A percentile compares a stretch with the other conserved stretches of the same genome.
Conservation (phyloP, 1,140 invertebrate species). For the Eriocheir sinensis region DNA sequence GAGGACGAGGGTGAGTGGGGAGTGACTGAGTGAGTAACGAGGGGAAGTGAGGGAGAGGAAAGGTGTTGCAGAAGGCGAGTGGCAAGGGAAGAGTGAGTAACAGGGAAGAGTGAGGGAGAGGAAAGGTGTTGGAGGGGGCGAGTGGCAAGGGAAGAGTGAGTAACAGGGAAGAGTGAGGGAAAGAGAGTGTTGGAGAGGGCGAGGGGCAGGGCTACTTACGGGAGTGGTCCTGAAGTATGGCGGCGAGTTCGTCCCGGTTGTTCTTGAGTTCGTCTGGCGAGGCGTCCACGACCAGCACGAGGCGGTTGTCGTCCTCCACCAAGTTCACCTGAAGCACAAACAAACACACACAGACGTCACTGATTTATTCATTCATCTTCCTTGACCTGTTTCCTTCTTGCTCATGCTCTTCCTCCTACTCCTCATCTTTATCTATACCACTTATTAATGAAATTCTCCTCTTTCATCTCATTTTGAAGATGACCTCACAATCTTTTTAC, state of each 20-base stretch:
- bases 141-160: neutral
- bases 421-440: neutral
- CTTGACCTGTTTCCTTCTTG: neutral
- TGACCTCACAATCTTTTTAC: neutral
- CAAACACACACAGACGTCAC: too few relatives aligned
- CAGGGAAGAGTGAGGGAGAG: neutral
- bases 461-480: neutral
- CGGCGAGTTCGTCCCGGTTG: slow-evolving; percentile 47
- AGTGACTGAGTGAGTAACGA: too few relatives aligned
- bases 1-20: too few relatives aligned
- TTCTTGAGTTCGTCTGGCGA: slow-evolving; percentile 47
- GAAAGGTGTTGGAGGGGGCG: neutral
- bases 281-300: slow-evolving; percentile 64
- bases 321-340: slow-evolving; percentile 68
- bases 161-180: neutral
- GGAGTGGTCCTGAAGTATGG: slow-evolving; percentile 60
- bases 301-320: slow-evolving; percentile 61
- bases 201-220: too few relatives aligned
- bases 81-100: too few relatives aligned
- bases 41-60: too few relatives aligned
- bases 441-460: neutral
- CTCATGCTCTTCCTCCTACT: neutral
- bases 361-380: too few relatives aligned
- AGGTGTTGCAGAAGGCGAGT: too few relatives aligned
- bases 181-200: neutral